Evolutionary conservation across 2,888 invertebrate species (phyloP).

Genomic region (Pomacea canaliculata): DNA sequence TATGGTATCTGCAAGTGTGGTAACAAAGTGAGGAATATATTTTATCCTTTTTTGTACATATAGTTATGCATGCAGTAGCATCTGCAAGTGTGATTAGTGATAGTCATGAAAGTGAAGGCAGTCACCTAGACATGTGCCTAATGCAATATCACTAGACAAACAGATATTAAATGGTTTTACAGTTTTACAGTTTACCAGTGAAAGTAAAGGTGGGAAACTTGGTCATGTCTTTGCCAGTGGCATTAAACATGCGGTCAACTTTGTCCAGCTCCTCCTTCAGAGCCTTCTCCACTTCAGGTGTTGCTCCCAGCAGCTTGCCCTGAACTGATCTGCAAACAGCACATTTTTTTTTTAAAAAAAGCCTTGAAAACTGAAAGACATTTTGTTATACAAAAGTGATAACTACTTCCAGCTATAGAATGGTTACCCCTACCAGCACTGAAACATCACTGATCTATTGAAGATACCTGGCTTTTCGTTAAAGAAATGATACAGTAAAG

Average conservation of each 20-base stretch:
- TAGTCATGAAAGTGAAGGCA: too few relatives aligned
- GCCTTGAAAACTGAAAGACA: neutral
- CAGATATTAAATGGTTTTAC: neutral
- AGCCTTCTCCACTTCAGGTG: constrained; percentile 82
- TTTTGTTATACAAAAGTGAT: neutral
- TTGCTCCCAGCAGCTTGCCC: constrained; percentile 86
- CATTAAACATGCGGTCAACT: constrained; percentile 83
- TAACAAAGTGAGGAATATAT: too few relatives aligned
- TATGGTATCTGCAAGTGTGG: too few relatives aligned
- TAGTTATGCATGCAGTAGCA: too few relatives aligned
- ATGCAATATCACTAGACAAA: neutral
- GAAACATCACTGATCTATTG: too few relatives aligned
- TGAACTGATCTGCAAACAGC: constrained; percentile 74
- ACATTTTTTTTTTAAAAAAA: neutral
- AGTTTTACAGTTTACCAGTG: constrained; percentile 62
- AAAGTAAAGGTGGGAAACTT: constrained; percentile 90
- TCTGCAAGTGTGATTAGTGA: neutral
- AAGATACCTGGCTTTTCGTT: too few relatives aligned
- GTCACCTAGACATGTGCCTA: neutral
- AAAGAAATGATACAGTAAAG: too few relatives aligned
- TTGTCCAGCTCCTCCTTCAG: constrained; percentile 84
- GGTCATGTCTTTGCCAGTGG: constrained; percentile 84
- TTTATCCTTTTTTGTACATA: too few relatives aligned
- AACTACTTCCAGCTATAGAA: neutral
- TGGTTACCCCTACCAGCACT: neutral